These are phyloP conservation scores for Chlorocebus sabaeus DNA, from an alignment of 2,113 vertebrate species.

Conservation along the genomic window DNA sequence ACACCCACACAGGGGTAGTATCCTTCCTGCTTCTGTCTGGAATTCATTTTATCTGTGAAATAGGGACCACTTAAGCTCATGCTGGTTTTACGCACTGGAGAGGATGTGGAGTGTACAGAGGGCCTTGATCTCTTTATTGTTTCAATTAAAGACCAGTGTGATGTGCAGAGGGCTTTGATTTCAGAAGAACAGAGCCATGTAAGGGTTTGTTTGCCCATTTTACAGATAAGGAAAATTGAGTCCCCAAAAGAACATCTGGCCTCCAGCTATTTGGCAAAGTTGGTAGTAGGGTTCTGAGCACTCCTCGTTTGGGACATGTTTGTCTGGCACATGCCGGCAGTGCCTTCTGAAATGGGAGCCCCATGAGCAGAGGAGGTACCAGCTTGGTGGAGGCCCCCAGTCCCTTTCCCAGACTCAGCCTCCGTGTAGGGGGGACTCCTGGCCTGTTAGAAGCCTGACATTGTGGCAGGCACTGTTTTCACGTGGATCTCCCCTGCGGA, in stretches of 20 bases:
- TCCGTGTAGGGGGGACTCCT: accelerated
- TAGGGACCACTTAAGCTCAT: not conserved
- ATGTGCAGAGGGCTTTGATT: not conserved
- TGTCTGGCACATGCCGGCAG: accelerated
- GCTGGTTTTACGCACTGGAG: not conserved
- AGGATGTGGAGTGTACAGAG: not conserved
- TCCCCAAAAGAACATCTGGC: not conserved
- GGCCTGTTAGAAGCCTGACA: not conserved
- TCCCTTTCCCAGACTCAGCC: not conserved
- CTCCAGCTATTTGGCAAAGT: not conserved
- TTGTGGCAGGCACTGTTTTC: accelerated
- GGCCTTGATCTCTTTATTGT: not conserved
- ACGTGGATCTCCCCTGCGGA: accelerated
- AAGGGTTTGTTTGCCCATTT: not conserved
- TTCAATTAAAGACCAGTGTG: too few relatives aligned
- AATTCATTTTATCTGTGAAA: not conserved
- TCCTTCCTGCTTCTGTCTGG: not conserved
- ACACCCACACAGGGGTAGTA: not conserved
- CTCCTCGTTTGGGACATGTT: accelerated
- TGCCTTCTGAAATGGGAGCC: not conserved
- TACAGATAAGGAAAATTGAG: not conserved
- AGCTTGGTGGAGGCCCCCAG: not conserved
- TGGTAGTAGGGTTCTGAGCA: not conserved
- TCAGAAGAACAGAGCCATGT: not conserved
- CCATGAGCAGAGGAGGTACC: not conserved